Evolutionary conservation across 2,888 invertebrate species (phyloP), one percentile per base, ranked within the genome.

Genomic region (Vandiemenella viatica): DNA sequence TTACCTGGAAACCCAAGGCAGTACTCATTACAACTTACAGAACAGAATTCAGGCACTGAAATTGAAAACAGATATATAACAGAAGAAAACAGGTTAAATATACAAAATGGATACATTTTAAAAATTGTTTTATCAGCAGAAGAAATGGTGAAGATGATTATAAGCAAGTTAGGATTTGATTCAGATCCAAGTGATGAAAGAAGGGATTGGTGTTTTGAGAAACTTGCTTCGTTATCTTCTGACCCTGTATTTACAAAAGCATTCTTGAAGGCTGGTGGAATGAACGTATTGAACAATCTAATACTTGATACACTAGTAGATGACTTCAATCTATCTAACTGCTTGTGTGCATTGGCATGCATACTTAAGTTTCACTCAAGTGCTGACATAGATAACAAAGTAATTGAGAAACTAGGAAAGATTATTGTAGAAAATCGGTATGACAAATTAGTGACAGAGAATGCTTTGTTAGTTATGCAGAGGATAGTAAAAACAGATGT

Each of bases 201-300:
- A 46, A 22, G 45, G 20, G n/a, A 20, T n/a, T 53, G 53, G 53
- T 50, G 50, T 13, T 45, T 53, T 3, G 16, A 23, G 1, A 50
- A 46, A 20, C 15, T 50, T 2, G 42, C 45, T 10, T 37, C 21
- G 13, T 32, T 50, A 5, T 43, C 47, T 19, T 22, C 23, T 4
- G 53, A 53, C 18, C 50, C 46, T 13, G 40, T 50, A 7, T 50
- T 53, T 45, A 45, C 48, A 13, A 48, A 43, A 37, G 45, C 42
- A 8, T 53, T 50, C 38, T 17, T 37, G 10, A n/a, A 32, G 4
- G 21, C 17, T 15, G 41, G 23, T 26, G 50, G 53, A 7, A 2
- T 46, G 13, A 8, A 16, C n/a, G 13, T 46, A 18, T 37, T 53
- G 6, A 32, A 18, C 19, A 20, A 43, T 32, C 16, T 46, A 13